Evolutionary conservation across 2,888 invertebrate genomes (phyloP), one percentile per base, ranked within the genome.

Genomic region (Pherbina coryleti): DNA sequence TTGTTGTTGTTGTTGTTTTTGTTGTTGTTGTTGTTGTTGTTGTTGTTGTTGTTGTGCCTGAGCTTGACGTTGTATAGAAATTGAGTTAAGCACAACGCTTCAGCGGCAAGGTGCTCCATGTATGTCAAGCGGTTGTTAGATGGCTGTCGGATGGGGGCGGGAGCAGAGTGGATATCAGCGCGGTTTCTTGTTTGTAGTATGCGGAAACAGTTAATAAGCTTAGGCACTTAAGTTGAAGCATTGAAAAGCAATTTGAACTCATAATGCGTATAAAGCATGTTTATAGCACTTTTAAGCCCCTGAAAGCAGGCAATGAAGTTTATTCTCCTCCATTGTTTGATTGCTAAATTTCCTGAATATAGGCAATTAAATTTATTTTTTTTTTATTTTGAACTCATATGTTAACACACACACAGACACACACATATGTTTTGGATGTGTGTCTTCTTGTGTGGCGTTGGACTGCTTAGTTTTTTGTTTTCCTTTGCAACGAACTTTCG

Each of bases 221-320:
- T 62, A 76, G 76, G 69, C 62, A 70, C 76, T 76, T 76, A 76
- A 76, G 70, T 70, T 70, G 53, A 75, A 75, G 67, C 75, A 75
- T 75, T 67, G 75, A 67, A 75, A 75, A 75, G 66, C 53, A 55
- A 66, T 75, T 75, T 66, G 53, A 75, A 67, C 44, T 22, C 60
- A 73, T 73, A 60, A 22, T 44, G 60, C 49, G 73, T 9, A 49
- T 69, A 73, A 62, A 67, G 74, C 64, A 51, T 72, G 72, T 28
- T 28, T 44, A 44, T 11, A 44, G 44, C 44, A 44, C 44, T 44
- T 44, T 44, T 11, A 44, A 44, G 44, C 44, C 14, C 44, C 44
- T 14, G 44, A 11, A 44, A 11, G 44, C 14, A 44, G 44, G 44
- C 14, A 11, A 11, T 44, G 8, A 44, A 37, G 37, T 4, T 37